Conservation (phyloP, 1,140 invertebrate genomes). For the Hydropsyche tenuis region DNA sequence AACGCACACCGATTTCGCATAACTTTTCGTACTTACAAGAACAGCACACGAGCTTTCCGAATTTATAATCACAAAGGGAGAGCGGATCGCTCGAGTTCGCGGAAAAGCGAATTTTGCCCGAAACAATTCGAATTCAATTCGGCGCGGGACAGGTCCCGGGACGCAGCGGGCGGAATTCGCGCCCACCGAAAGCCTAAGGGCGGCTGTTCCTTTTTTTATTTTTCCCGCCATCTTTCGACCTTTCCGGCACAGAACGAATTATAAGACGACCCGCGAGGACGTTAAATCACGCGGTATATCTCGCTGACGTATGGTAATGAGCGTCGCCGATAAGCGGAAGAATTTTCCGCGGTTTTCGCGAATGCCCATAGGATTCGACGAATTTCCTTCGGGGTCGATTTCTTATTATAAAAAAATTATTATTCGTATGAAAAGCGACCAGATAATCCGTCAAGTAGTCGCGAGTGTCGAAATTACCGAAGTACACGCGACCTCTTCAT, state of each 20-base stretch:
- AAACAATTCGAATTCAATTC: slow-evolving; percentile 1
- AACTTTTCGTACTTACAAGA: too few species aligned
- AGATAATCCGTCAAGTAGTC: slow-evolving; percentile 3
- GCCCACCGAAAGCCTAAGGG: not conserved
- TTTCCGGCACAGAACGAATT: slow-evolving; percentile 21
- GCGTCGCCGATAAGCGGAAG: not conserved
- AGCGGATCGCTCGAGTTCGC: too few species aligned
- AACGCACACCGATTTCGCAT: too few species aligned
- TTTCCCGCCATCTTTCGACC: too few species aligned
- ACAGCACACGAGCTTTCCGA: too few species aligned
- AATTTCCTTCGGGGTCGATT: not conserved
- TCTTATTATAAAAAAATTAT: too few species aligned
- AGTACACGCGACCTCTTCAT: slow-evolving; percentile 12
- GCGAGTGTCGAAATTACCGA: slow-evolving; percentile 3
- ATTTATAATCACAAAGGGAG: too few species aligned
- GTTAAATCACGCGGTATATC: slow-evolving; percentile 42
- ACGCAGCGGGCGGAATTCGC: not conserved
- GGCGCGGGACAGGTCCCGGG: not conserved
- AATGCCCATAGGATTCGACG: too few species aligned
- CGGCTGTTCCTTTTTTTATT: not conserved
- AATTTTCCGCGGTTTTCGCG: too few species aligned
- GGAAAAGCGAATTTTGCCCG: too few species aligned
- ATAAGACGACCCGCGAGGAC: slow-evolving; percentile 38
- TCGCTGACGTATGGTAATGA: slow-evolving; percentile 37
- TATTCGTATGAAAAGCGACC: too few species aligned